Base-by-base conservation (phyloP, 2,888 invertebrate genomes). In the Acanthopleura granulata region DNA sequence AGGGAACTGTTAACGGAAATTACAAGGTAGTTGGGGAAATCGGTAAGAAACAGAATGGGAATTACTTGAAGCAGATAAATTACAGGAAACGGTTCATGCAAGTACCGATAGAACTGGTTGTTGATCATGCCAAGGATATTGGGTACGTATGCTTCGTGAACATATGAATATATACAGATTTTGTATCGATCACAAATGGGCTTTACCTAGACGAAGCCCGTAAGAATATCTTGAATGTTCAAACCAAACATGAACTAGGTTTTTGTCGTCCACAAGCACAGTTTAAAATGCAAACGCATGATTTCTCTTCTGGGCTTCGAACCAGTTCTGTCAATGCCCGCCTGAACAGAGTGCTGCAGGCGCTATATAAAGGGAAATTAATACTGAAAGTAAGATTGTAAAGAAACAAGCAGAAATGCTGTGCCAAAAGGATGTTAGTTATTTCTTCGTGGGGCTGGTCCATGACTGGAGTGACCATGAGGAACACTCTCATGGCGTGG, bases 351-450 rank as follows among this genome's bases (percentile, higher is more conserved):
- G 81, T 81, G 76, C 85, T 85, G 0, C 84, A 82, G n/a, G 81
- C 74, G 16, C 82, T 78, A 75, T 85, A 86, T n/a, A 86, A 76
- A 22, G 82, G 71, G 69, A 86, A 84, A 72, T 86, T 84, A 12
- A 85, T 79, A 12, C 83, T 82, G 72, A 86, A 86, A 70, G 84
- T 85, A 40, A 81, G 72, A 74, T 82, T 83, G 75, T 86, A 85
- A 25, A 85, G 76, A 62, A 85, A 79, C 72, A 85, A 83, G 27
- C 82, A 82, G 16, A 85, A 72, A 40, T 84, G 83, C 77, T 86
- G 86, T 15, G 83, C 76, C 0, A 82, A 75, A 27, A 79, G 75
- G 27, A 79, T 75, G 12, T 78, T 72, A 49, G 78, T 57, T 30
- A 77, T 74, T 40, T 77, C 72, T 12, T 76, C 72, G 27, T 81